Conservation (phyloP, 2,888 invertebrate genomes). For the Amblyjoppa fuscipennis region DNA sequence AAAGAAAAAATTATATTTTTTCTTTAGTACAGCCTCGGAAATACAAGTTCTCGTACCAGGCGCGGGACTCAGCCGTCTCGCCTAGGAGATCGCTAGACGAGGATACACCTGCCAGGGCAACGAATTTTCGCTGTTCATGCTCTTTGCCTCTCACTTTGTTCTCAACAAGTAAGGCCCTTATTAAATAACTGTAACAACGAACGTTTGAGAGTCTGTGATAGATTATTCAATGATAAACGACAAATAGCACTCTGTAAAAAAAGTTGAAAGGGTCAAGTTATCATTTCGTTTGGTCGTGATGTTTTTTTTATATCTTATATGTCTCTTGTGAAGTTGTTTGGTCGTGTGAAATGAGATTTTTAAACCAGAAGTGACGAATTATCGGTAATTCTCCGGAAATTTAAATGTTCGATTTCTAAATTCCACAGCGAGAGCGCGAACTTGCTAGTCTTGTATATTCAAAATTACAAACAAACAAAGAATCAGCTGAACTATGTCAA, state of each 20-base stretch:
- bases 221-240: neutral
- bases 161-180: conserved; percentile 90
- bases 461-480: neutral
- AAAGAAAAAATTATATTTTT: conserved; percentile 7
- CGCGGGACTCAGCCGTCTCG: conserved; percentile 97
- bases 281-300: neutral
- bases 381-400: too few relatives aligned
- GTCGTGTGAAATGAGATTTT: too few relatives aligned
- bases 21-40: conserved; percentile 83
- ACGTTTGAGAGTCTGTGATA: neutral
- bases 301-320: too few relatives aligned
- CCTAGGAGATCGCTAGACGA: conserved; percentile 95
- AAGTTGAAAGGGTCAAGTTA: neutral
- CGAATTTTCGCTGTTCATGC: conserved; percentile 99
- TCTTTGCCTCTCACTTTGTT: conserved; percentile 98
- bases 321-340: too few relatives aligned
- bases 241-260: neutral
- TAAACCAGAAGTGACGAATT: too few relatives aligned
- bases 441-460: neutral
- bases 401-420: too few relatives aligned
- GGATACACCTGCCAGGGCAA: conserved; percentile 98
- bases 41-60: conserved; percentile 96
- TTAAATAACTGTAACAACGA: neutral
- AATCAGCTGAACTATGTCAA: neutral
- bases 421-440: neutral